Evolutionary conservation across 2,113 vertebrate genomes (phyloP).

Genomic region (Callospermophilus lateralis): DNA sequence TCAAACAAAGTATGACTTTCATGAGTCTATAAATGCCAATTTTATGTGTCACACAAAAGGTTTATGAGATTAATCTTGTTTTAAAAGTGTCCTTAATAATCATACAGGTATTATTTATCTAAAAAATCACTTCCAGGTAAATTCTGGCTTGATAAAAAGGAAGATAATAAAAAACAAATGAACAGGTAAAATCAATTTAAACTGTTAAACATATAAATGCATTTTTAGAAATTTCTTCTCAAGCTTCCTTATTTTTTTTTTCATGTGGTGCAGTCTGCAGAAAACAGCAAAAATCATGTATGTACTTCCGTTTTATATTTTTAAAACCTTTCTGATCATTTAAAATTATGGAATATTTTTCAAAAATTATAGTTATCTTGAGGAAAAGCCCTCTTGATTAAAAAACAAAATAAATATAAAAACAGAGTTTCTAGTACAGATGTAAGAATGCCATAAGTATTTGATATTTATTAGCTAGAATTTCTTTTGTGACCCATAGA

Average conservation of each 20-base stretch:
- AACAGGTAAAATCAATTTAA: constrained; percentile 90
- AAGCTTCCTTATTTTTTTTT: constrained; percentile 68
- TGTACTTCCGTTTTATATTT: constrained; percentile 76
- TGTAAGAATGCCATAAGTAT: constrained; percentile 13
- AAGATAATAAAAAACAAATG: constrained; percentile 86
- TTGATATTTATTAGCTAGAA: not conserved
- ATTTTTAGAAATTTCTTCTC: constrained; percentile 65
- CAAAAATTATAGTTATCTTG: not conserved
- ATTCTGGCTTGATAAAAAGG: constrained; percentile 90
- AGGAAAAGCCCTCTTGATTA: constrained; percentile 27
- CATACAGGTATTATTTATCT: constrained; percentile 88
- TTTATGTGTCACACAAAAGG: not conserved
- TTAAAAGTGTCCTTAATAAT: constrained; percentile 81
- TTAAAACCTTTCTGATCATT: constrained; percentile 17
- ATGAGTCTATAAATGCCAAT: not conserved
- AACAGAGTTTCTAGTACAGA: not conserved
- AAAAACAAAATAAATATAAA: constrained; percentile 46
- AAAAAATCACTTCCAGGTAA: constrained; percentile 90
- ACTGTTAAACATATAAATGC: not conserved
- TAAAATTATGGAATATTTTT: not conserved
- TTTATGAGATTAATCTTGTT: not conserved
- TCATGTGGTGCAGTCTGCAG: constrained; percentile 86
- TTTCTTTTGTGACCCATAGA: not conserved
- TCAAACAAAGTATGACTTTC: not conserved
- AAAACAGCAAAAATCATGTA: constrained; percentile 87